Evolutionary conservation across 53 echinoderm and acorn worm genomes (phyloP).

Genomic region (Antedon mediterranea): DNA sequence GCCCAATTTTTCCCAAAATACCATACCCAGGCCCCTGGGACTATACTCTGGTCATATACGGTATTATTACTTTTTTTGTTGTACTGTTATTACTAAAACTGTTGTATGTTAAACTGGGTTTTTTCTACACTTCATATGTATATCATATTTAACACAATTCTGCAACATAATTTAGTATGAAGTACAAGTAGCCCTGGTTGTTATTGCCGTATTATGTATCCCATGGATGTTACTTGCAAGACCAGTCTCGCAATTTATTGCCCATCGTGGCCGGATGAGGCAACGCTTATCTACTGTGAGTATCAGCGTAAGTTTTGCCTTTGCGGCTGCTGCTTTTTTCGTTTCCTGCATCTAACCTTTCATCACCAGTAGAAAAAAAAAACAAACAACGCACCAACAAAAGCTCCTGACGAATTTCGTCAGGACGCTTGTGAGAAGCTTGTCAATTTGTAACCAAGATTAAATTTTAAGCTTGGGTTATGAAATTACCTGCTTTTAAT

Average conservation of each 20-base stretch:
- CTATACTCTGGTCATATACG: no score
- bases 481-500: no score
- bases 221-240: constrained; percentile 72
- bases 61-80: no score
- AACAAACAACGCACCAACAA: not conserved
- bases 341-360: not conserved
- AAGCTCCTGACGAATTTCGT: no score
- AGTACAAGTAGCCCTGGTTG: constrained; percentile 33
- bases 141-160: no score
- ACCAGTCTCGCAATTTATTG: constrained; percentile 37
- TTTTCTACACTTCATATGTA: no score
- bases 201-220: constrained; percentile 44
- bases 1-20: no score
- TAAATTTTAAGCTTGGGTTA: no score
- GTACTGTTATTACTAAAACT: no score
- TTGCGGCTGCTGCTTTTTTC: not conserved
- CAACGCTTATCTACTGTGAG: not conserved
- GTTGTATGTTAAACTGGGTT: no score
- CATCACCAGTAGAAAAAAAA: not conserved
- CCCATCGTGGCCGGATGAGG: not conserved
- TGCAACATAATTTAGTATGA: constrained; percentile 24
- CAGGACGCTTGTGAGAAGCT: not conserved
- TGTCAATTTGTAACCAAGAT: not conserved
- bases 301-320: not conserved
- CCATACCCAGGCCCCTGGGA: no score